phyloP scores from a whole-genome alignment of 1,140 invertebrate genomes.

The Zaprionus capensis region DNA sequence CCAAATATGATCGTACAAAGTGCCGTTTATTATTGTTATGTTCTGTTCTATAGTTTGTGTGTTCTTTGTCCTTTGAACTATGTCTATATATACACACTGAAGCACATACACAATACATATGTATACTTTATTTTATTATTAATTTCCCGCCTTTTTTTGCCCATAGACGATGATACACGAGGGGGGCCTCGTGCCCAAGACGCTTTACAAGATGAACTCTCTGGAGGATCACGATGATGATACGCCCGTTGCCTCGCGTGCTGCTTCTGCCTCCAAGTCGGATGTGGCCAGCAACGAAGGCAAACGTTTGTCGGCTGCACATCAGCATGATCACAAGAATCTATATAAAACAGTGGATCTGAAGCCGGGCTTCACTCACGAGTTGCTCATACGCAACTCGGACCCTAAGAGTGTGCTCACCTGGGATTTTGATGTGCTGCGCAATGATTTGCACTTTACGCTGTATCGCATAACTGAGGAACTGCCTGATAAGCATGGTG shows the following conservation, averaged over 20 bases:
- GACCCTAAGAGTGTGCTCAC: slow-evolving; percentile 96
- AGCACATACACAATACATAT: background rate
- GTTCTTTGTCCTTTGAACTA: slow-evolving; percentile 43
- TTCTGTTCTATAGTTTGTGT: slow-evolving; percentile 22
- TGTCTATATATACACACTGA: slow-evolving; percentile 29
- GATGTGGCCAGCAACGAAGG: slow-evolving; percentile 14
- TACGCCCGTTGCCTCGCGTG: slow-evolving; percentile 22
- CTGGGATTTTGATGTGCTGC: slow-evolving; percentile 98
- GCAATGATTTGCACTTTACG: slow-evolving; percentile 94
- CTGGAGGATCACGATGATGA: slow-evolving; percentile 86
- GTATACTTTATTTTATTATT: background rate
- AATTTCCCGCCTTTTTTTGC: background rate
- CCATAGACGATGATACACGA: slow-evolving; percentile 92
- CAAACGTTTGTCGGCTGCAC: slow-evolving; percentile 54
- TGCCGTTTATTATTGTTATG: slow-evolving; percentile 32
- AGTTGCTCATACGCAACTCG: slow-evolving; percentile 92
- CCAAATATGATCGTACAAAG: slow-evolving; percentile 19
- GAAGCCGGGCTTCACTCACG: slow-evolving; percentile 89
- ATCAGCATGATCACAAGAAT: slow-evolving; percentile 85
- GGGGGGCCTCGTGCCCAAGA: slow-evolving; percentile 95
- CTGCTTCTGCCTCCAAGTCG: slow-evolving; percentile 14
- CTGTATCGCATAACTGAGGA: slow-evolving; percentile 89
- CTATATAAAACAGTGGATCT: slow-evolving; percentile 86
- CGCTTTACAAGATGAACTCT: slow-evolving; percentile 91
- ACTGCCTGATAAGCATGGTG: slow-evolving; percentile 80